Percentiles rank a stretch among this genome's conserved stretches.
Evolutionary conservation across 2,888 invertebrate species (phyloP).

Genomic region (Eupsilia transversa): DNA sequence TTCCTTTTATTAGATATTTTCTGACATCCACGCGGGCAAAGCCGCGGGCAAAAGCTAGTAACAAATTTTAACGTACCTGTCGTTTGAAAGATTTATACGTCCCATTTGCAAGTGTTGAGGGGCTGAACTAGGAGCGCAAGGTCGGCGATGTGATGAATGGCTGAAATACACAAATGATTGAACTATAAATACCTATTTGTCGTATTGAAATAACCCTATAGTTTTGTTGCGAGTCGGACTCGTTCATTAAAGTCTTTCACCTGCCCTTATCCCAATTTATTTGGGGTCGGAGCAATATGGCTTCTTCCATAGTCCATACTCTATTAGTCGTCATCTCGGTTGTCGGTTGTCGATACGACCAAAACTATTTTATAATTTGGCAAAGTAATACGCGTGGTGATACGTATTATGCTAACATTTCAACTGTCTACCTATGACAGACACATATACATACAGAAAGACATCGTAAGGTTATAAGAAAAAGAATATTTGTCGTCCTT

Average conservation of each 20-base stretch:
- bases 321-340: no score
- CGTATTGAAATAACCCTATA: neutral
- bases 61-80: neutral
- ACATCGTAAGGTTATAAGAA: neutral
- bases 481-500: neutral
- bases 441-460: neutral
- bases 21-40: no score
- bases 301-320: no score
- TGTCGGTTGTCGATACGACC: neutral
- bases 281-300: no score
- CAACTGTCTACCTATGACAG: neutral
- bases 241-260: no score
- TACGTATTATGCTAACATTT: neutral
- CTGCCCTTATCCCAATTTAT: no score
- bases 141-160: constrained; percentile 4
- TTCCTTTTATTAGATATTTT: no score
- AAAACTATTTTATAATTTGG: neutral
- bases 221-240: neutral
- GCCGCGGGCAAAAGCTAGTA: no score
- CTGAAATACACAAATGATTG: constrained; percentile 18
- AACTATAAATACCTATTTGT: neutral
- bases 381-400: neutral
- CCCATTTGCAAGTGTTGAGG: constrained; percentile 20
- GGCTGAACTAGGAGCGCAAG: constrained; percentile 9
- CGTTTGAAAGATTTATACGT: neutral